Conservation (phyloP, 2,888 invertebrate genomes). For the Ectemnius continuus region DNA sequence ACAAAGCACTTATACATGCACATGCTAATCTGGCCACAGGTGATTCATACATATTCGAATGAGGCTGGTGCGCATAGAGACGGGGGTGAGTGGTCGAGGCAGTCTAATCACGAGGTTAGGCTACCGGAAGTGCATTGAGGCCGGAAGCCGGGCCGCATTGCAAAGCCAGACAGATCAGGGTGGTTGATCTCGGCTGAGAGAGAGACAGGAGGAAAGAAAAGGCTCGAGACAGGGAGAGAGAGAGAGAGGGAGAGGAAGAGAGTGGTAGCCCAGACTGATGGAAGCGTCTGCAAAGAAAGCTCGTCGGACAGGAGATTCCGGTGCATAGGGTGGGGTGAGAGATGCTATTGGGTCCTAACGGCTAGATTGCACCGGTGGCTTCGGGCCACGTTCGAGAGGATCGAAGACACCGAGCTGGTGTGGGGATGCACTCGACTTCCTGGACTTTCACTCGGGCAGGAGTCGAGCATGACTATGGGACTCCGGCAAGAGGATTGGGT, state of each 20-base stretch:
- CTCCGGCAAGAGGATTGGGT: conserved; percentile 11
- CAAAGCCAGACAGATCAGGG: conserved; percentile 33
- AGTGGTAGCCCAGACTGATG: conserved; percentile 41
- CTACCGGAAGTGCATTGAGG: conserved; percentile 22
- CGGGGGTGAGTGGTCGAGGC: too few relatives aligned
- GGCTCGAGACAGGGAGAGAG: not conserved
- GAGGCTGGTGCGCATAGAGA: too few relatives aligned
- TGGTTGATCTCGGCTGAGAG: not conserved
- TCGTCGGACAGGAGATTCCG: conserved; percentile 40
- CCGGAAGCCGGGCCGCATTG: conserved; percentile 38
- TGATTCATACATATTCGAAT: too few relatives aligned
- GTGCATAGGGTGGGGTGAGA: conserved; percentile 22
- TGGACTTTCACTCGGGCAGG: conserved; percentile 40
- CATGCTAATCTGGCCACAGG: too few relatives aligned
- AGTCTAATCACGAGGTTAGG: too few relatives aligned
- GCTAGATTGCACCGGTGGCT: conserved; percentile 54
- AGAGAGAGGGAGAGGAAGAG: not conserved
- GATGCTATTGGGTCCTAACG: conserved; percentile 52
- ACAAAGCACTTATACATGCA: too few relatives aligned
- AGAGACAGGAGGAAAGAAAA: not conserved
- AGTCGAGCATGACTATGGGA: conserved; percentile 36
- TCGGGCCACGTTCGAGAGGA: conserved; percentile 56
- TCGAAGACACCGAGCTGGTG: conserved; percentile 54
- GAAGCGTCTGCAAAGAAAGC: conserved; percentile 45
- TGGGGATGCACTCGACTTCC: conserved; percentile 46